Conservation (phyloP, 2,888 invertebrate genomes). For the Plebejus argus region DNA sequence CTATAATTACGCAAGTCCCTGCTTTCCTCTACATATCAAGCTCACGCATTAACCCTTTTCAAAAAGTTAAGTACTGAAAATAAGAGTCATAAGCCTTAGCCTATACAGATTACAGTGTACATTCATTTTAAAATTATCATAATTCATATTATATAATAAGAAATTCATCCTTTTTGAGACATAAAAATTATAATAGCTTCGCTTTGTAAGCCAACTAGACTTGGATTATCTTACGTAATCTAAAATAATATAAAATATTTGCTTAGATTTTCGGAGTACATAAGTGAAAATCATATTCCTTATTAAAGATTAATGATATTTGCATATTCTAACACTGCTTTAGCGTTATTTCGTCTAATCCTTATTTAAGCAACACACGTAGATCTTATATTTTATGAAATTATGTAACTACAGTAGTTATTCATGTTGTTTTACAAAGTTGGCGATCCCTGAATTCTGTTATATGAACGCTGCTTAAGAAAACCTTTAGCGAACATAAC, state of each 20-base stretch:
- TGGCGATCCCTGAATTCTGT: neutral
- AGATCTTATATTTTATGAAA: constrained; percentile 39
- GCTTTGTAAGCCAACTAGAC: too few species aligned
- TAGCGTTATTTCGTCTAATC: constrained; percentile 11
- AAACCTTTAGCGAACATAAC: constrained; percentile 47
- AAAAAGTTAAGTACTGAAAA: too few species aligned
- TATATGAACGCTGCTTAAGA: constrained; percentile 26
- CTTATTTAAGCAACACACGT: neutral
- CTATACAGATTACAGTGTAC: too few species aligned
- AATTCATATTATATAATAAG: too few species aligned
- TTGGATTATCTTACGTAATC: neutral
- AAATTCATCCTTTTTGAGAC: too few species aligned
- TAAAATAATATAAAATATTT: neutral
- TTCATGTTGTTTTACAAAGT: constrained; percentile 24
- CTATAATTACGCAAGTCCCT: too few species aligned
- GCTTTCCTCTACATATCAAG: too few species aligned
- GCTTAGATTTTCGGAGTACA: neutral
- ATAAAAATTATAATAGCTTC: too few species aligned
- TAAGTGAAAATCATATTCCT: neutral
- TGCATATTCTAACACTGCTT: neutral
- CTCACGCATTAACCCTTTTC: too few species aligned
- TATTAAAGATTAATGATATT: constrained; percentile 3
- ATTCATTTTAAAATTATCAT: too few species aligned
- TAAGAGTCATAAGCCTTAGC: too few species aligned
- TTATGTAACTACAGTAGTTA: constrained; percentile 26